phyloP scores from a whole-genome alignment of 2,888 invertebrate genomes.

The Euzophera pinguis region DNA sequence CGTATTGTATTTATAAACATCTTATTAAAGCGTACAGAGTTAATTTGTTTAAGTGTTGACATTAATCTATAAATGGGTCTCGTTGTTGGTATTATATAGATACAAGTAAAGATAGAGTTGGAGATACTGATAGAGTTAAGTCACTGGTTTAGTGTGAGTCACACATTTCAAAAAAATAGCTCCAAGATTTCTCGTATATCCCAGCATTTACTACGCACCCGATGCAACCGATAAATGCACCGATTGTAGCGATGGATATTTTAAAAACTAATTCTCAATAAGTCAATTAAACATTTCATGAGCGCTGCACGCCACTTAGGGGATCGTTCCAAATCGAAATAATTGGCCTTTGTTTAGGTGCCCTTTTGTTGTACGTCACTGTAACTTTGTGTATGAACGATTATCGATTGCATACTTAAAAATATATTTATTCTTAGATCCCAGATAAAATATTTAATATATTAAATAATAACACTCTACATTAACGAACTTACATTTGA shows the following conservation, averaged over 20 bases:
- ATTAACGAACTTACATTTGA: no score
- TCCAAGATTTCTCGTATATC: slow-evolving; percentile 17
- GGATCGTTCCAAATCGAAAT: slow-evolving; percentile 62
- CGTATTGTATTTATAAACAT: no score
- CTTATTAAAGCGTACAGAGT: no score
- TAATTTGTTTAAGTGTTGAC: no score
- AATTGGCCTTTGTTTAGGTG: slow-evolving; percentile 69
- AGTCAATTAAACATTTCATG: slow-evolving; percentile 76
- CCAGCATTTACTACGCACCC: slow-evolving; percentile 34
- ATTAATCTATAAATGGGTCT: no score
- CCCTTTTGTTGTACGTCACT: slow-evolving; percentile 39
- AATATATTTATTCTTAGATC: not conserved
- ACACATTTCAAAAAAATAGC: not conserved
- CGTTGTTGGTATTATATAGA: no score
- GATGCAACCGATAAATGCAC: slow-evolving; percentile 48
- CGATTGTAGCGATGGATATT: slow-evolving; percentile 67
- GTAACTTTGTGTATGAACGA: slow-evolving; percentile 4
- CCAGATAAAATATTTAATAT: no score
- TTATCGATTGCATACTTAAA: not conserved
- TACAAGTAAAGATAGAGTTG: no score
- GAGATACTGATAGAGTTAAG: no score
- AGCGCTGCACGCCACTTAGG: slow-evolving; percentile 68
- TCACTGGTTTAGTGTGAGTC: no score
- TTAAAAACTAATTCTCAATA: slow-evolving; percentile 75
- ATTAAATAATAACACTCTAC: no score